These are phyloP conservation scores for Merodon equestris DNA, from an alignment of 2,888 invertebrate genomes.

Conservation along the genomic window DNA sequence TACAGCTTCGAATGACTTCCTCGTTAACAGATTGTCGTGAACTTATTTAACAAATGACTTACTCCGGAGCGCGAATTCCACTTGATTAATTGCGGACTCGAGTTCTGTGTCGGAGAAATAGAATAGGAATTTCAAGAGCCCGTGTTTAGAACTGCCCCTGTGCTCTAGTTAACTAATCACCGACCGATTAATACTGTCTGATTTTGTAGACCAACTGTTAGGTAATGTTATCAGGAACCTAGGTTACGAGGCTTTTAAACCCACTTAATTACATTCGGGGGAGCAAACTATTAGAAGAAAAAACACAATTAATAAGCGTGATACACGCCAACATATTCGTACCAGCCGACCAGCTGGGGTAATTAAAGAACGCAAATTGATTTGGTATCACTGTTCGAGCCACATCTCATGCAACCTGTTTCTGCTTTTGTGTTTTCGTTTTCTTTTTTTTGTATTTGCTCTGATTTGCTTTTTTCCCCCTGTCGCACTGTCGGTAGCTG, in stretches of 20 bases:
- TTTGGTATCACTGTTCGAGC: constrained; percentile 47
- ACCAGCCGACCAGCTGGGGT: constrained; percentile 8
- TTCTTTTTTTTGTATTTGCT: neutral
- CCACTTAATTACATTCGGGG: constrained; percentile 11
- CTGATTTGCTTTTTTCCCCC: no score
- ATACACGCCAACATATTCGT: constrained; percentile 14
- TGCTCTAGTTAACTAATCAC: constrained; percentile 27
- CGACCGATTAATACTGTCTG: neutral
- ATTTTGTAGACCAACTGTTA: constrained; percentile 11
- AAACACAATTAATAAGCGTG: neutral
- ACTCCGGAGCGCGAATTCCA: constrained; percentile 26
- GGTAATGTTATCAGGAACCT: constrained; percentile 37
- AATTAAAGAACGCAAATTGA: constrained; percentile 40
- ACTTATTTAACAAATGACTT: constrained; percentile 29
- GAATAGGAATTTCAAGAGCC: neutral
- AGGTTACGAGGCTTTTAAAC: constrained; percentile 24
- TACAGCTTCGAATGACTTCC: constrained; percentile 47
- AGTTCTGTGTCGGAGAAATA: constrained; percentile 7
- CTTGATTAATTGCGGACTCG: constrained; percentile 50
- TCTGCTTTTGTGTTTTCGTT: constrained; percentile 16
- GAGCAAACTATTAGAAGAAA: constrained; percentile 50
- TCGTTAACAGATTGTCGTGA: constrained; percentile 36
- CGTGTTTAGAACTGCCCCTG: constrained; percentile 1
- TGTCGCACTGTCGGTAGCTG: constrained; percentile 12
- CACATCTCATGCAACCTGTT: constrained; percentile 56